Conservation (phyloP, 2,797 vertebrate genomes). For the Thamnophis elegans region DNA sequence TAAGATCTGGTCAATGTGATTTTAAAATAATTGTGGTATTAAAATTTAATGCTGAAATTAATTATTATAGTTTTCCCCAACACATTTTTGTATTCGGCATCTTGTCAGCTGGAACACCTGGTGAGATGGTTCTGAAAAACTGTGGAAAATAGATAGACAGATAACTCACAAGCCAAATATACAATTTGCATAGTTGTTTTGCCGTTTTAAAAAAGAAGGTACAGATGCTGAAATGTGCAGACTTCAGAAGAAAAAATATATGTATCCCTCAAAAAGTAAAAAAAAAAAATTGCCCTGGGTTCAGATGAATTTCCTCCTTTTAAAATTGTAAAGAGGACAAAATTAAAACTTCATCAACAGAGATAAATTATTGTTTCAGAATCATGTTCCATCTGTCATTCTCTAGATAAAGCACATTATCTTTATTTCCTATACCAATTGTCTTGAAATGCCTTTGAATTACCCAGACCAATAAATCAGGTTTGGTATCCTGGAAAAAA, state of each 20-base stretch:
- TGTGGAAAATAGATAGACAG: no score
- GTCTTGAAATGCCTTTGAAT: background rate
- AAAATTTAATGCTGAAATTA: background rate
- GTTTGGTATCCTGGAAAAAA: background rate
- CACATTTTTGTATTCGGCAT: conserved; percentile 19
- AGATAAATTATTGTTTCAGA: background rate
- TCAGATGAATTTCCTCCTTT: background rate
- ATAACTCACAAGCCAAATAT: background rate
- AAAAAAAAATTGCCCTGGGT: background rate
- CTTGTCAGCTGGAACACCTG: background rate
- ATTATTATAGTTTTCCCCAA: background rate
- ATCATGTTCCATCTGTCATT: background rate
- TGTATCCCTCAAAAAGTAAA: background rate
- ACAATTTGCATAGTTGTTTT: background rate
- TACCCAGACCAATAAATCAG: background rate
- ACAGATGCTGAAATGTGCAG: background rate
- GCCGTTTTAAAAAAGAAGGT: background rate
- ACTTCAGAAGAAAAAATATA: background rate
- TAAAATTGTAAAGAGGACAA: background rate
- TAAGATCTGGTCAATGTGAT: background rate
- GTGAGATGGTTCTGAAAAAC: background rate
- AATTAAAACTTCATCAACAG: background rate
- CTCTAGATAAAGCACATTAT: background rate
- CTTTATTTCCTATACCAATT: background rate
- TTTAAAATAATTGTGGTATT: background rate